Conservation (phyloP, 2,888 invertebrate species). For the Zeuzera pyrina region DNA sequence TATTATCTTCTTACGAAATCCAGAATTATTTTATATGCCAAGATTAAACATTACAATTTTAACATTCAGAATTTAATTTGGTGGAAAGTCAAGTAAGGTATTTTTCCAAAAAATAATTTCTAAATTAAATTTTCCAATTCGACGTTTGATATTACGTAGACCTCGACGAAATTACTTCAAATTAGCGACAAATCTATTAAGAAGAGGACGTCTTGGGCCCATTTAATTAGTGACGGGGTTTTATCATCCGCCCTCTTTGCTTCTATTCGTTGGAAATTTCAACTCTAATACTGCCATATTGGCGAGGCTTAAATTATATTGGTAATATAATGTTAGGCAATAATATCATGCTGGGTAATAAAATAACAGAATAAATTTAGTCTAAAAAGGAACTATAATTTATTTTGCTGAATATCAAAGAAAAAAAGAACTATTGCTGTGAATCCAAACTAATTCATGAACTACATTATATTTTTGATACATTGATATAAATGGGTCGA, state of each 20-base stretch:
- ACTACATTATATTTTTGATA: too few species aligned
- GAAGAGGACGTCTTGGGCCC: constrained; percentile 55
- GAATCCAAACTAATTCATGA: too few species aligned
- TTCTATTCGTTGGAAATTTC: constrained; percentile 52
- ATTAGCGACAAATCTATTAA: constrained; percentile 69
- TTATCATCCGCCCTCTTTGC: constrained; percentile 61
- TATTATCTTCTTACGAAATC: background rate
- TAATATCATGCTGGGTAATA: too few species aligned
- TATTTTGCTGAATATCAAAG: too few species aligned
- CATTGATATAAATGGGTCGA: too few species aligned
- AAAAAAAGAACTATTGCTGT: too few species aligned
- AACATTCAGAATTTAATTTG: background rate
- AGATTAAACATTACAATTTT: background rate
- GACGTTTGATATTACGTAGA: constrained; percentile 41
- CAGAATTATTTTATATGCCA: constrained; percentile 12
- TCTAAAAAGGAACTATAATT: too few species aligned
- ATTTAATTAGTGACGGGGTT: constrained; percentile 70
- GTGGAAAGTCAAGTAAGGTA: background rate
- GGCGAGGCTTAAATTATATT: constrained; percentile 59
- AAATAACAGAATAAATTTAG: too few species aligned
- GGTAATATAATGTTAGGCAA: constrained; percentile 33
- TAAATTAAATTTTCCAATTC: constrained; percentile 44
- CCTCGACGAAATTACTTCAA: constrained; percentile 49
- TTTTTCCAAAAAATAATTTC: background rate
- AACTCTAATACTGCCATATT: constrained; percentile 52